A percentile compares a stretch with the other conserved stretches of the same genome.
Conservation (phyloP, 2,888 invertebrate genomes). For the Antitype chi region DNA sequence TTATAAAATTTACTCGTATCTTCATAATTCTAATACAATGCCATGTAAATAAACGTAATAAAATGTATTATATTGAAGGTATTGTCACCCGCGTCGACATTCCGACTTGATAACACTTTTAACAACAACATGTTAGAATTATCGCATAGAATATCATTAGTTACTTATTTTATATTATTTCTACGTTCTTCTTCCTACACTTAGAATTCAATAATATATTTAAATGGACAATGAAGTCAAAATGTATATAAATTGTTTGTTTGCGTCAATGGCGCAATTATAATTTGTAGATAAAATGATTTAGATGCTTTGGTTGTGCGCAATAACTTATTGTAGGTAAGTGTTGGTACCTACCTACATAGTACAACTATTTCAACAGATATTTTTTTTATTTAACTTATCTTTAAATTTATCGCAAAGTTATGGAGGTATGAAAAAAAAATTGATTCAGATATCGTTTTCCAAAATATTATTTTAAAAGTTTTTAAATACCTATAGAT, state of each 20-base stretch:
- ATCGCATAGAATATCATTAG: background rate
- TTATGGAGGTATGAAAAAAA: background rate
- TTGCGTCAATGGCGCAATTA: constrained; percentile 14
- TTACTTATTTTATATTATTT: background rate
- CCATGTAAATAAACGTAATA: background rate
- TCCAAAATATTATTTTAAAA: background rate
- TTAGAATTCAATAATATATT: background rate
- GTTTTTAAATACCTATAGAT: no score
- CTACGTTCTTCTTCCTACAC: background rate
- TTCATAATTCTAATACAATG: constrained; percentile 3
- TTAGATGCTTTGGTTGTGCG: constrained; percentile 21
- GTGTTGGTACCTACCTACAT: background rate
- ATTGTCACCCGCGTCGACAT: constrained; percentile 7
- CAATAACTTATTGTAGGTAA: background rate
- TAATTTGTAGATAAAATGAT: constrained; percentile 17
- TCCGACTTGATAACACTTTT: constrained; percentile 4
- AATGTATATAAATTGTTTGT: constrained; percentile 17
- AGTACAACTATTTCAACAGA: background rate
- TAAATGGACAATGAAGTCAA: background rate
- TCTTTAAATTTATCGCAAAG: background rate
- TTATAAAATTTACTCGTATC: background rate
- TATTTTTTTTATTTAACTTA: background rate
- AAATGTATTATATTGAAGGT: background rate
- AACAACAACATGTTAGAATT: constrained; percentile 12
- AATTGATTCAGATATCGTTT: background rate